A percentile compares a stretch with the other conserved stretches of the same genome.
Conservation (phyloP, 2,797 vertebrate genomes). For the Brachymystax lenok region DNA sequence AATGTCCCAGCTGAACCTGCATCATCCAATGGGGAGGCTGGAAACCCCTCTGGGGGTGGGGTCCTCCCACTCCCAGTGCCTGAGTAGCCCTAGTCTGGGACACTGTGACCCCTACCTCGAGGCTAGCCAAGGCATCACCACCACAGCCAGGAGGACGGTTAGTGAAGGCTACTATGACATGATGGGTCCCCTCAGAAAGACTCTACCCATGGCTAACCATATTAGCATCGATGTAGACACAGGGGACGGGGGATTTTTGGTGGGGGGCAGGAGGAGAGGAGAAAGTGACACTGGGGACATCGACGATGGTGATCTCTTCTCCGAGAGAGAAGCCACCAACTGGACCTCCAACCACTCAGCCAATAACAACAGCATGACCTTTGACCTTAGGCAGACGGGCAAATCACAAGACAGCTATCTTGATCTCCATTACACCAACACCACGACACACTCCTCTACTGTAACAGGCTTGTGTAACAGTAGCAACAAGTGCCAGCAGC, state of each 20-base stretch:
- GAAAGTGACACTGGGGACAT: constrained; percentile 53
- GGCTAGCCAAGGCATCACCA: constrained; percentile 52
- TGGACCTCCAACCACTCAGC: constrained; percentile 90
- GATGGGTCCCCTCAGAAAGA: constrained; percentile 70
- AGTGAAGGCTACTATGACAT: constrained; percentile 67
- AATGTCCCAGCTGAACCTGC: constrained; percentile 50
- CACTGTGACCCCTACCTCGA: constrained; percentile 78
- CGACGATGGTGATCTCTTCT: constrained; percentile 56
- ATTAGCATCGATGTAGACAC: constrained; percentile 73
- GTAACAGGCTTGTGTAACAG: constrained; percentile 68
- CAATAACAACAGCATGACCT: constrained; percentile 85
- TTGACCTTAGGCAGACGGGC: constrained; percentile 62
- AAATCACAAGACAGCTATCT: constrained; percentile 67
- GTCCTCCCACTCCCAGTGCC: constrained; percentile 62
- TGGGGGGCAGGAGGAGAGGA: constrained; percentile 53
- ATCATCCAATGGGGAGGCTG: constrained; percentile 57
- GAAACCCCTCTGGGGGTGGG: constrained; percentile 73
- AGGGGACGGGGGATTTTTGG: constrained; percentile 69
- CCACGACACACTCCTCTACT: constrained; percentile 43
- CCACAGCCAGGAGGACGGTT: constrained; percentile 44
- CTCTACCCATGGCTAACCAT: constrained; percentile 71
- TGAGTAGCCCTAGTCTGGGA: constrained; percentile 76
- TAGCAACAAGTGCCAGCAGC: constrained; percentile 50
- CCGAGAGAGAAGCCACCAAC: constrained; percentile 71
- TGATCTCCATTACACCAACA: constrained; percentile 62